Percentiles rank a stretch among this genome's conserved stretches.
These are phyloP conservation scores for Bradypus variegatus DNA, from an alignment of 2,797 vertebrate genomes.

Conservation along the genomic window DNA sequence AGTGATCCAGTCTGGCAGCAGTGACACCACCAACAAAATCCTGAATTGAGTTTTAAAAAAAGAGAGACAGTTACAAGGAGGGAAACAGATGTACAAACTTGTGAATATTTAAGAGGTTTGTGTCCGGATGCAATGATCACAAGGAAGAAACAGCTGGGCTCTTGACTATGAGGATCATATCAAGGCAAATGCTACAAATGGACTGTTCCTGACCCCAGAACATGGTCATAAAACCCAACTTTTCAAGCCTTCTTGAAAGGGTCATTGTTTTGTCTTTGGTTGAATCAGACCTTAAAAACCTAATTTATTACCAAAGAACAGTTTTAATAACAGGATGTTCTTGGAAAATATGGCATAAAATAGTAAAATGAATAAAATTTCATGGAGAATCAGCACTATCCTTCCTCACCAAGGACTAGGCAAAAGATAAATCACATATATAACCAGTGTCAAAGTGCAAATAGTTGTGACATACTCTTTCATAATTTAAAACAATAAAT, in stretches of 20 bases:
- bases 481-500: conserved; percentile 18
- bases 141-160: background rate
- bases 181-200: background rate
- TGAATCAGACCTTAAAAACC: conserved; percentile 9
- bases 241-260: conserved; percentile 24
- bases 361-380: conserved; percentile 11
- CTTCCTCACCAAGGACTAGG: background rate
- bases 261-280: background rate
- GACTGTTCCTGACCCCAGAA: background rate
- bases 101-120: background rate
- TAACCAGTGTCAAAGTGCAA: background rate
- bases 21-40: background rate
- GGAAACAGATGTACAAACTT: background rate
- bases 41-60: background rate
- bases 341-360: conserved; percentile 26
- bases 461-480: background rate
- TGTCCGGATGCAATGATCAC: background rate
- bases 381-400: background rate
- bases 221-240: background rate
- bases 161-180: background rate
- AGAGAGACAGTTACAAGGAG: background rate
- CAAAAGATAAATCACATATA: background rate
- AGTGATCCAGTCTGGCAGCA: background rate
- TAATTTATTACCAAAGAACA: conserved; percentile 26
- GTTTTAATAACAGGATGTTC: conserved; percentile 1